Base-by-base conservation (phyloP, 2,888 invertebrate species). In the Spilosoma lubricipeda region DNA sequence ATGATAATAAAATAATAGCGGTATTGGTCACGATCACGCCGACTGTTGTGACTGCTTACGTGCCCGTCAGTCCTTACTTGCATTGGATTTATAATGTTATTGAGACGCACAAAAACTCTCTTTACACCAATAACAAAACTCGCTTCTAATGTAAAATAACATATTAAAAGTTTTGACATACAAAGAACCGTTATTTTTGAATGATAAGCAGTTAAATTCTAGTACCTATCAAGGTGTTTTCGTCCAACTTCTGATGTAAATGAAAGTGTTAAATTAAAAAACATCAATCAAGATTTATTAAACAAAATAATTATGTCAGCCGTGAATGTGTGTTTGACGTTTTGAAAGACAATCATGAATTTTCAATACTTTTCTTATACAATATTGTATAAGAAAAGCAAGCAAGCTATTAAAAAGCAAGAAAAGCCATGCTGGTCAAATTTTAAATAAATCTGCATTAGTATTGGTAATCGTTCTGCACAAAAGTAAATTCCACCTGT, bases 41-140 rank as follows among this genome's bases (percentile, higher is more conserved):
- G 1, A 68, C n/a, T 11, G 45, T 48, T 65, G 9, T 71, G 7
- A n/a, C 71, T 5, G 64, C 71, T 1, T 73, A 45, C 64, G 67
- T 67, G 18, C 73, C 73, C 27, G 27, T 70, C 9, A 73, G 73
- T 39, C 73, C 73, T 65, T 69, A 73, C 39, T 20, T 69, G 30
- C 65, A 73, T 45, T 73, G 73, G 69, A 73, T 73, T 39, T 15
- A 30, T 52, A 45, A 1, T 13, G 64, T 33, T 18, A 71, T 71
- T 63, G 70, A 70, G 9, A 18, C 70, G 23, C 70, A 70, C 1
- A 63, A 30, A 30, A 30, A 18, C 13, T 42, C 39, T 5, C 27
- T 42, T 5, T 45, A 63, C 67, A 5, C n/a, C 13, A 42, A 20
- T 39, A 70, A 70, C 59, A 63, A 70, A 27, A 70, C 70, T 42